Conservation (phyloP, 2,888 invertebrate species). For the Clistopyga incitator region DNA sequence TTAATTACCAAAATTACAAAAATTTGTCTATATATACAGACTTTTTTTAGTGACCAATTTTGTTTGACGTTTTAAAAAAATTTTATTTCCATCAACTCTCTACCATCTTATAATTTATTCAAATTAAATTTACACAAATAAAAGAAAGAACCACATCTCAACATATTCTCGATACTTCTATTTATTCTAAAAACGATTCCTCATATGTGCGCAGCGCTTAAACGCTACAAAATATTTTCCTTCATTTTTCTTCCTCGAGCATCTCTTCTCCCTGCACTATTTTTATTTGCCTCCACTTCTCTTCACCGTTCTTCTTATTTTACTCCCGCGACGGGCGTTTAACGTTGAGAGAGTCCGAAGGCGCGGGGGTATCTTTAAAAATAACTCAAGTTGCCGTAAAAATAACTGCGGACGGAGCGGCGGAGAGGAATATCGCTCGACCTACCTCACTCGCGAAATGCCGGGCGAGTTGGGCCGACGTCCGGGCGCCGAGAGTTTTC, state of each 20-base stretch:
- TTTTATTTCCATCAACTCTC: too few relatives aligned
- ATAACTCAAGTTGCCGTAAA: constrained; percentile 57
- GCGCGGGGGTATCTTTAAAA: constrained; percentile 41
- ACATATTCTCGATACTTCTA: too few relatives aligned
- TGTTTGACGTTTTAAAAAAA: too few relatives aligned
- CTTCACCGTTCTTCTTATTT: not conserved
- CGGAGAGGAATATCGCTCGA: constrained; percentile 59
- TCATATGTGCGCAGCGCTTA: too few relatives aligned
- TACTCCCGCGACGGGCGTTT: not conserved
- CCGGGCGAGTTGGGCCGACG: constrained; percentile 63
- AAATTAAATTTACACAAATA: too few relatives aligned
- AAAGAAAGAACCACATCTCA: too few relatives aligned
- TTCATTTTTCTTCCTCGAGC: not conserved
- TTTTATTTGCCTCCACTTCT: not conserved
- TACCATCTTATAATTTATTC: too few relatives aligned
- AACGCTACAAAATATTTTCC: too few relatives aligned
- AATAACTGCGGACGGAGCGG: constrained; percentile 49
- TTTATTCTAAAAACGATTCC: too few relatives aligned
- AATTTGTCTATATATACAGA: too few relatives aligned
- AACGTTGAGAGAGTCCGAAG: not conserved
- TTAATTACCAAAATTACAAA: too few relatives aligned
- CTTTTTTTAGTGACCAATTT: too few relatives aligned
- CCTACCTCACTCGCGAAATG: constrained; percentile 68
- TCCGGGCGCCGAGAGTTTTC: constrained; percentile 66
- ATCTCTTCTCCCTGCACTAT: not conserved